Base-by-base conservation (phyloP, 1,140 invertebrate genomes). In the Lysiphlebus fabarum region DNA sequence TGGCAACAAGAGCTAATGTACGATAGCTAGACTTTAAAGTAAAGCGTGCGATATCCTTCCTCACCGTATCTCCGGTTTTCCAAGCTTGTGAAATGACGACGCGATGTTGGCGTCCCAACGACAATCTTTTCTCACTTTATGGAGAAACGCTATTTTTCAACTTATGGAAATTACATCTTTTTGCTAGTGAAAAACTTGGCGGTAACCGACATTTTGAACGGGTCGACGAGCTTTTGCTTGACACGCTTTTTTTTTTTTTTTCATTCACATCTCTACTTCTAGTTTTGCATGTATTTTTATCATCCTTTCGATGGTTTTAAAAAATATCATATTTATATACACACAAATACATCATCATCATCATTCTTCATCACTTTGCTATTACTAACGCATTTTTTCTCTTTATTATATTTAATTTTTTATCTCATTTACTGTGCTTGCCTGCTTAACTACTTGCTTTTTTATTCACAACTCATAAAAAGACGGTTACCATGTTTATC, bases 51-150 rank as follows among this genome's bases (percentile, higher is more conserved):
- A 49, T 58, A 50, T 50, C 48, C 47, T 53, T 42, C 38, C 48
- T 50, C 37, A 38, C 54, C 37, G 26, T 33, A 61, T 59, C 44
- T 58, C 54, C 61, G 56, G 54, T 54, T 12, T 34, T 51, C 44
- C 26, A n/a, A 49, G 47, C n/a, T 37, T 36, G 26, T 44, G 33
- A 34, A 57, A 45, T 41, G 36, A 38, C 44, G 61, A 40, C 43
- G 54, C 50, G 53, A 44, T 49, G 37, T 8, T 50, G 26, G 44
- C 49, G 49, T 40, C 38, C 51, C 59, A 53, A 47, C 66, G 64
- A 66, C 69, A 70, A 76, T 75, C 72, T 74, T 74, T 74, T 71
- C 72, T 71, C 72, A 69, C 72, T 76, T 74, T 69, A 59, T 61
- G 63, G 68, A 54, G 64, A 51, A 64, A 63, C 68, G 65, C 73